These are phyloP conservation scores for Apostichopus californicus DNA, from an alignment of 35 echinoderm and acorn worm species.

Conservation along the genomic window DNA sequence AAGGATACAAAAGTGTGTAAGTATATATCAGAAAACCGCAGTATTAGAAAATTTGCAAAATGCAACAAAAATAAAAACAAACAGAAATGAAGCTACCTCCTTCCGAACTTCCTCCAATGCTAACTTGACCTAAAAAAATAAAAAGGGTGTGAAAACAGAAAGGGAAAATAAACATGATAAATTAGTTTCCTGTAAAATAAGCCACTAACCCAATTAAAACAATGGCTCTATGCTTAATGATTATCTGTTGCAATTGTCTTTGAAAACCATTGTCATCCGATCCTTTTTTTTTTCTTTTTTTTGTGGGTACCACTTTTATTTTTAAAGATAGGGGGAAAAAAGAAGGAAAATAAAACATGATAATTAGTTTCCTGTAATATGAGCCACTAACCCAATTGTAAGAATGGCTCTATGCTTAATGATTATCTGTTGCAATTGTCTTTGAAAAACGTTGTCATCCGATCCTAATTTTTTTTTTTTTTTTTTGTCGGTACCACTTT, in stretches of 20 bases:
- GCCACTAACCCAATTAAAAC: too few species aligned
- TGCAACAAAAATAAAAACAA: conserved; percentile 18
- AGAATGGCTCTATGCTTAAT: too few species aligned
- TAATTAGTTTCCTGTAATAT: too few species aligned
- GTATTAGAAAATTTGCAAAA: conserved; percentile 4
- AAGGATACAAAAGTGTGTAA: neutral
- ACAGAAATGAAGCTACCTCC: conserved; percentile 55
- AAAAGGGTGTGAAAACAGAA: conserved; percentile 29
- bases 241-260: too few species aligned
- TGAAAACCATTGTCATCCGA: too few species aligned
- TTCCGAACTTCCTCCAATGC: conserved; percentile 46
- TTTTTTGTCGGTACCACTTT: neutral
- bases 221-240: too few species aligned
- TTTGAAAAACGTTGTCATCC: too few species aligned
- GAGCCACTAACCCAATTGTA: too few species aligned
- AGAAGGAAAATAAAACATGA: too few species aligned
- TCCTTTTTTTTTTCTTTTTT: neutral
- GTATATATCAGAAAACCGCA: neutral
- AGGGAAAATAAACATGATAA: conserved; percentile 30
- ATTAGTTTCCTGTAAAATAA: neutral
- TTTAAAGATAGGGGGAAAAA: too few species aligned
- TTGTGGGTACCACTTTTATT: neutral
- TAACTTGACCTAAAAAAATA: conserved; percentile 31
- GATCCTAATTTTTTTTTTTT: too few species aligned
- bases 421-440: too few species aligned